A percentile compares a stretch with the other conserved stretches of the same genome.
Evolutionary conservation across 2,888 invertebrate genomes (phyloP).

Genomic region (Metellina segmentata): DNA sequence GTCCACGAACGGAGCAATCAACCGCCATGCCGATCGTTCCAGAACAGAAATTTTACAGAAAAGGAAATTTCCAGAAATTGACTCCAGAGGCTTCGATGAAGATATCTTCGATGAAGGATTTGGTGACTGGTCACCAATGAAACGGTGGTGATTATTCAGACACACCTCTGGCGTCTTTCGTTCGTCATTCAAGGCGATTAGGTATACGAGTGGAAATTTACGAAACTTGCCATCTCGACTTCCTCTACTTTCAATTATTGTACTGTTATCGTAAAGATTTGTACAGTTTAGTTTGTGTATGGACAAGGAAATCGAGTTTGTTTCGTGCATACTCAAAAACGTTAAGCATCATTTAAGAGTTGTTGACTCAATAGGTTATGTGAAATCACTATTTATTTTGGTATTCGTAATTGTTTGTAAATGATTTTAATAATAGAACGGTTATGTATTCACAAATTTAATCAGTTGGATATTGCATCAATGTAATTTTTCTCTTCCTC

Average conservation of each 20-base stretch:
- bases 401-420: background rate
- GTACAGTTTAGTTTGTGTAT: constrained; percentile 31
- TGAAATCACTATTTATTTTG: background rate
- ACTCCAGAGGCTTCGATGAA: constrained; percentile 78
- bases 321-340: background rate
- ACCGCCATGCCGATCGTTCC: constrained; percentile 3
- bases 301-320: background rate
- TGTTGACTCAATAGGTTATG: background rate
- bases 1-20: background rate
- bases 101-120: constrained; percentile 79
- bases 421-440: background rate
- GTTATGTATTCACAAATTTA: background rate
- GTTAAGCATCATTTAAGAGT: background rate
- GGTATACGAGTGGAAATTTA: constrained; percentile 4
- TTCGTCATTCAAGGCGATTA: background rate
- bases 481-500: background rate
- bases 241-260: constrained; percentile 34
- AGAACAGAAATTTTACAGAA: constrained; percentile 54
- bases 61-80: constrained; percentile 78
- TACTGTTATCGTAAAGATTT: constrained; percentile 45
- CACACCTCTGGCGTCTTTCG: background rate
- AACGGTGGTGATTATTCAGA: constrained; percentile 70
- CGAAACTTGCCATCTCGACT: constrained; percentile 35
- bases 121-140: constrained; percentile 79
- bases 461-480: background rate